phyloP scores from a whole-genome alignment of 2,797 vertebrate species.

The Pantherophis alleghaniensis region DNA sequence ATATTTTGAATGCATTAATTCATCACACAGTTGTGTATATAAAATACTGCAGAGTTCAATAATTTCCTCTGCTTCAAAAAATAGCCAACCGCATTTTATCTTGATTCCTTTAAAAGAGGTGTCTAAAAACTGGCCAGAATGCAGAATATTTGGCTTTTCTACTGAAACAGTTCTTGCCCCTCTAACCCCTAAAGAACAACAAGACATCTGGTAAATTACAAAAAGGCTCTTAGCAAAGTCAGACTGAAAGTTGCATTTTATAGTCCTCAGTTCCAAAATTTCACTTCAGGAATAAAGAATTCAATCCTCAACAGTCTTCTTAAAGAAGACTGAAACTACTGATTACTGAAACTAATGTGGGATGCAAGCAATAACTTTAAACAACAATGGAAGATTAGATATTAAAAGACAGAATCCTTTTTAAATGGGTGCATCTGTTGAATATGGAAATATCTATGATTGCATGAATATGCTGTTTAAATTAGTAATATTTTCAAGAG shows the following conservation, averaged over 20 bases:
- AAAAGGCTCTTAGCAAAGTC: not conserved
- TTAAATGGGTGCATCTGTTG: not conserved
- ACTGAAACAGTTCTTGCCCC: not conserved
- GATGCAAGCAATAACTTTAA: constrained; percentile 22
- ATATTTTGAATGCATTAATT: not conserved
- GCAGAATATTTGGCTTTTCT: not conserved
- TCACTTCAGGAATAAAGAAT: constrained; percentile 1
- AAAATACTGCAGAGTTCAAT: not conserved
- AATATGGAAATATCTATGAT: not conserved
- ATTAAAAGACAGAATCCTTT: not conserved
- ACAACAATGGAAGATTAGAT: not conserved
- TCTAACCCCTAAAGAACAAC: not conserved
- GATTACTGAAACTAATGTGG: not conserved
- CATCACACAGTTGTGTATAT: not conserved
- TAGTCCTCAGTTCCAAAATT: not conserved
- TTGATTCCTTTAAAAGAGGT: not conserved
- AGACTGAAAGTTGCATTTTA: not conserved
- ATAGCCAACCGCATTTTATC: not conserved
- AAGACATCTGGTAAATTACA: not conserved
- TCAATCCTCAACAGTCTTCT: constrained; percentile 20
- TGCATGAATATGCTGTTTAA: not conserved
- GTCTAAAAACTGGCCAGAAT: not conserved
- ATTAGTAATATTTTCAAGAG: not conserved
- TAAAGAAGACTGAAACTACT: not conserved
- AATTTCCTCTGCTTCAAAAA: not conserved